These are phyloP conservation scores for Lochmaea capreae DNA, from an alignment of 2,888 invertebrate genomes.

Conservation along the genomic window DNA sequence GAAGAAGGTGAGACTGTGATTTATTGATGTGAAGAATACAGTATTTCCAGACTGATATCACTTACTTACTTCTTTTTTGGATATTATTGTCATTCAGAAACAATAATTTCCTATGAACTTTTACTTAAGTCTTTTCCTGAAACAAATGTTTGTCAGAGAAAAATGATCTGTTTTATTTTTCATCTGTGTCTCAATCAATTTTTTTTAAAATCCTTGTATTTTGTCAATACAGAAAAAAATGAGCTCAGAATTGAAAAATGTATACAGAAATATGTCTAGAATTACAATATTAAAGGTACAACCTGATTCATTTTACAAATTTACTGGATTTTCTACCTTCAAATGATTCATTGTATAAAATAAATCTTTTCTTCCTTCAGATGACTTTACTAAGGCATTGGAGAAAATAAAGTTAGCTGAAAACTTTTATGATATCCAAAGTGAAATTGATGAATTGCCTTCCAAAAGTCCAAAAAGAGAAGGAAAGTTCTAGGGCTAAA, in stretches of 20 bases:
- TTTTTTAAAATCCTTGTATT: too few relatives aligned
- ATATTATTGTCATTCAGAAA: background rate
- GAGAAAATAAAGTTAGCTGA: conserved; percentile 19
- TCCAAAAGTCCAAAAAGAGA: conserved; percentile 15
- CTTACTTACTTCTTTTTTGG: background rate
- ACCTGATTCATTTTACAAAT: too few relatives aligned
- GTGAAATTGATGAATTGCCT: conserved; percentile 27
- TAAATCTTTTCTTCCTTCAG: conserved; percentile 15
- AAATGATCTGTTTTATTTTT: too few relatives aligned
- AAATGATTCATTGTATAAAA: conserved; percentile 13
- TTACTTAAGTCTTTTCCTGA: too few relatives aligned
- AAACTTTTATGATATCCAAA: conserved; percentile 22
- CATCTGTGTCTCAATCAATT: too few relatives aligned
- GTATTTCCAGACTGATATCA: background rate
- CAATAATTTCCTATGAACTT: too few relatives aligned
- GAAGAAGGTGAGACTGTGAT: conserved; percentile 22
- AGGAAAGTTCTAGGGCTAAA: conserved; percentile 3
- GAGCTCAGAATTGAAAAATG: background rate
- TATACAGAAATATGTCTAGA: too few relatives aligned
- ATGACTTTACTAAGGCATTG: conserved; percentile 18
- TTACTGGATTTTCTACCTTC: too few relatives aligned
- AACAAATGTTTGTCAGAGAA: too few relatives aligned
- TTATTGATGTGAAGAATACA: background rate
- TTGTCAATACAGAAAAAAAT: background rate
- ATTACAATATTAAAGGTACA: too few relatives aligned